phyloP scores from a whole-genome alignment of 2,888 invertebrate species.

The Mythimna ferrago region DNA sequence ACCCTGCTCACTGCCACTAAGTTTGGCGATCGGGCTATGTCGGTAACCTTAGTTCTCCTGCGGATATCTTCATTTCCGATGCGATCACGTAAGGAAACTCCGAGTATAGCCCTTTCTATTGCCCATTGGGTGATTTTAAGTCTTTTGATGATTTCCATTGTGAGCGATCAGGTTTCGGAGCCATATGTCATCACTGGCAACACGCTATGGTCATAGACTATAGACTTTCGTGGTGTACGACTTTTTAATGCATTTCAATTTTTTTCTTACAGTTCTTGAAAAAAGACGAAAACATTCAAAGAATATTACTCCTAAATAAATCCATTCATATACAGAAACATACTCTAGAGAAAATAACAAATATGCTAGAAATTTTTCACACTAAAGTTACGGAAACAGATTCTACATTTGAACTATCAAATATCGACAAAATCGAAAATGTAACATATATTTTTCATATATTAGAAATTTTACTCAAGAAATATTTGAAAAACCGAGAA shows the following conservation, averaged over 20 bases:
- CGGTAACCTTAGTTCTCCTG: no score
- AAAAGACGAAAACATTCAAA: conserved; percentile 77
- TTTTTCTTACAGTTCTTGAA: conserved; percentile 75
- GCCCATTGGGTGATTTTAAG: no score
- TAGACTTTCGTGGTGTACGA: no score
- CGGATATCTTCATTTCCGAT: no score
- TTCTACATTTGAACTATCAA: conserved; percentile 71
- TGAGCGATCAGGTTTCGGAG: no score
- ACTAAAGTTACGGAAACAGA: conserved; percentile 65
- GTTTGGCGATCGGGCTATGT: no score
- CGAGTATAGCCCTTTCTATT: no score
- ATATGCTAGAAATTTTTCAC: conserved; percentile 69
- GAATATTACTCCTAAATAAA: conserved; percentile 78
- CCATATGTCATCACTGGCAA: no score
- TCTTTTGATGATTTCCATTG: no score
- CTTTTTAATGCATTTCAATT: neutral
- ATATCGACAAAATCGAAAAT: conserved; percentile 76
- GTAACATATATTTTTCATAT: conserved; percentile 78
- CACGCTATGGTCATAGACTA: no score
- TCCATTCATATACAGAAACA: conserved; percentile 80
- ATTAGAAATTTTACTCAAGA: conserved; percentile 76
- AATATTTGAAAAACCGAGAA: conserved; percentile 65
- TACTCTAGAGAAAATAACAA: conserved; percentile 77
- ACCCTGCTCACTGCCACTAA: no score
- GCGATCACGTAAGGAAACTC: no score